Evolutionary conservation across 2,797 vertebrate genomes (phyloP), one percentile per base, ranked within the genome.

Genomic region (Acipenser oxyrinchus): DNA sequence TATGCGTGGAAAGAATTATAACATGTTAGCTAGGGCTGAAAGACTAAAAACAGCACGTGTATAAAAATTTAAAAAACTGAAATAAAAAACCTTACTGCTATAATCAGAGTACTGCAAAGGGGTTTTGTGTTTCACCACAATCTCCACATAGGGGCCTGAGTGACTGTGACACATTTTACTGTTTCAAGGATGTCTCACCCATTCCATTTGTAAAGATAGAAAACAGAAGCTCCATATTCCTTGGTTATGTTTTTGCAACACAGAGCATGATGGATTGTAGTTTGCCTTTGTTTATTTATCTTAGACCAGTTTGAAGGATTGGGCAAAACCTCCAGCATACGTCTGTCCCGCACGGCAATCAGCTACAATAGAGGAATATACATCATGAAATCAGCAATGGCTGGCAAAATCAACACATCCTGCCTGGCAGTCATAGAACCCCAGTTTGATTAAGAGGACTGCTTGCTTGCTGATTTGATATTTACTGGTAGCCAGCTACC

Each of bases 191-290:
- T 60, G 18, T 62, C 37, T 52, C 4, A 18, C 62, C 66, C 59
- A 60, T 51, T 63, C 59, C 63, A 69, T 67, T 74, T 62, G 52
- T 70, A 80, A 72, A 87, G 84, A 88, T 82, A 87, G 84, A 88
- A 87, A 90, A 87, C 89, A 90, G 89, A 84, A 91, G 88, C 84
- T 72, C 65, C 84, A 79, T 83, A 85, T 85, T 76, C 81, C 71
- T 84, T 86, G 85, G 82, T 81, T 82, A 77, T 65, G 62, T 81
- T 84, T 82, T 76, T 82, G 70, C 70, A 48, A 80, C 69, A 74
- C 69, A 66, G 77, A 73, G 79, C 71, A 84, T 89, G 88, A 90
- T 89, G 84, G 84, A 89, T 91, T 85, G 84, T 83, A 71, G 77
- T 74, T 66, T 72, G 68, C 72, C 78, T 69, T 75, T 88, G 87